Evolutionary conservation across 2,888 invertebrate species (phyloP), one percentile per base, ranked within the genome.

Genomic region (Trilocha varians): DNA sequence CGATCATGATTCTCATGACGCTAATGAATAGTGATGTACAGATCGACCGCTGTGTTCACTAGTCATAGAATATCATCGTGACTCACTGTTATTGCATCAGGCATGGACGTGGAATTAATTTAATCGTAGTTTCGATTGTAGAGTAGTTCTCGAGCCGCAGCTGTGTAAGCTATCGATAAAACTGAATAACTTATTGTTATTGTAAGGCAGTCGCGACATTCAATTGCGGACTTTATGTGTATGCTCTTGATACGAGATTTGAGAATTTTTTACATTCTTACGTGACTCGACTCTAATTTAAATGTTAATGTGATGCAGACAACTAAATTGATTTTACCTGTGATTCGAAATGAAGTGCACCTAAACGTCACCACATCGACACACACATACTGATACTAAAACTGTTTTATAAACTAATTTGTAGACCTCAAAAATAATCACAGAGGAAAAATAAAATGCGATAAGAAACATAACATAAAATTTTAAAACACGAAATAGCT

Each of bases 121-220:
- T 62, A 59, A 65, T 67, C 62, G 63, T 60, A 64, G 58, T 52
- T 36, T 43, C 48, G 50, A 49, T 41, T 50, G 62, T 62, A 58
- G 57, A 53, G 59, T 55, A 50, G 53, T 50, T 52, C 47, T 45
- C 40, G 44, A 43, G 36, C 45, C 55, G 63, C 77, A 78, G 74
- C 76, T 78, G 76, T 71, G 69, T 69, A 71, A 75, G 64, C 68
- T 69, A 66, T 66, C 59, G 76, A 71, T 73, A 72, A 70, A 62
- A 58, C 46, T 69, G 59, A 76, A 72, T 70, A 73, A 68, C 61
- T 65, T 67, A 70, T 74, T 75, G 73, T 73, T 74, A 64, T 57
- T 49, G 40, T 39, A 47, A 47, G 56, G 49, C 54, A 50, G 43
- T 50, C 49, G 48, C 52, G 44, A 44, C 52, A 49, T 49, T 43